Percentiles rank a stretch among this genome's conserved stretches.
Evolutionary conservation across 1,140 invertebrate genomes (phyloP).

Genomic region (Nixonia krombeini): DNA sequence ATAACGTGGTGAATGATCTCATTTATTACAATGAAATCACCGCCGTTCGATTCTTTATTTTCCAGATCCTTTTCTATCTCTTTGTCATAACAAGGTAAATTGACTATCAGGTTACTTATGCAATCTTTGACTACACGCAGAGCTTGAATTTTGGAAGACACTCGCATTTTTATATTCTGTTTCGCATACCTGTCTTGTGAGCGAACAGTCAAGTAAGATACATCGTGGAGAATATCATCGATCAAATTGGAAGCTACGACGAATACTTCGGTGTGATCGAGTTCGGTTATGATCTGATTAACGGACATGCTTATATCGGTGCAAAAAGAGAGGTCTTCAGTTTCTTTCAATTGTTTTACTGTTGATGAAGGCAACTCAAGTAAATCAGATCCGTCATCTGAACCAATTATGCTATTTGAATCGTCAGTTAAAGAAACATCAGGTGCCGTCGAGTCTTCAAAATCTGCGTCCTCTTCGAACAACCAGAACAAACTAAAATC

Average conservation of each 20-base stretch:
- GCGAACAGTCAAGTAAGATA: constrained; percentile 32
- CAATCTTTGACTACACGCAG: constrained; percentile 37
- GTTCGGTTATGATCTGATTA: constrained; percentile 60
- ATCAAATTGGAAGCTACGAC: constrained; percentile 49
- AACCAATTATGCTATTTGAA: constrained; percentile 14
- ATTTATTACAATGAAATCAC: constrained; percentile 44
- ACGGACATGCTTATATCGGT: constrained; percentile 58
- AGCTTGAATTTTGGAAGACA: constrained; percentile 29
- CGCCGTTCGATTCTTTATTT: constrained; percentile 10
- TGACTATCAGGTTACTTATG: constrained; percentile 21
- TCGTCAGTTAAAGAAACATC: not conserved
- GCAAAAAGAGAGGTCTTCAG: constrained; percentile 53
- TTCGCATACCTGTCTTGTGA: not conserved
- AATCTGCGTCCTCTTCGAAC: too few relatives aligned
- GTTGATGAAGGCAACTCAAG: constrained; percentile 51
- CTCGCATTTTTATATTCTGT: constrained; percentile 12
- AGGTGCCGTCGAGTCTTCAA: constrained; percentile 1
- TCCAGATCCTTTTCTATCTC: not conserved
- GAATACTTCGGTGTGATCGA: constrained; percentile 49
- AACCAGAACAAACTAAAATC: too few relatives aligned
- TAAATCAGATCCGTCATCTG: constrained; percentile 52
- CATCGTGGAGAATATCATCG: constrained; percentile 49
- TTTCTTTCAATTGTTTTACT: constrained; percentile 46
- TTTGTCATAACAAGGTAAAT: constrained; percentile 13
- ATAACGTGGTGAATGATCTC: constrained; percentile 62